Conservation (phyloP, 2,113 vertebrate genomes). For the Antennarius striatus region DNA sequence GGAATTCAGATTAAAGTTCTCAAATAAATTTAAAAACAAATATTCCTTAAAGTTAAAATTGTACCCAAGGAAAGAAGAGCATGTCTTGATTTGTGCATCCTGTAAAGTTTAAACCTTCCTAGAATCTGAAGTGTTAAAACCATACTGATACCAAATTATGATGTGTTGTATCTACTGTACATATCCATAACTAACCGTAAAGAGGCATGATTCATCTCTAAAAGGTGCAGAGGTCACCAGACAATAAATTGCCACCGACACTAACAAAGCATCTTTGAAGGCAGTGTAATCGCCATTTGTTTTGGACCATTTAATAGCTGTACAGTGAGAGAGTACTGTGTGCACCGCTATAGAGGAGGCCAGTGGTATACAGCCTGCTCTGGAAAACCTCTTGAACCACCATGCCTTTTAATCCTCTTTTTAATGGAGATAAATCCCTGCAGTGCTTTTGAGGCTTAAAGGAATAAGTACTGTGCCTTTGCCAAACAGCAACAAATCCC, state of each 20-base stretch:
- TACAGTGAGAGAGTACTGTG: constrained; percentile 41
- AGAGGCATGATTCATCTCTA: constrained; percentile 10
- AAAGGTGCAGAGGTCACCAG: constrained; percentile 19
- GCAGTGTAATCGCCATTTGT: constrained; percentile 50
- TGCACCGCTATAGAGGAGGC: constrained; percentile 17
- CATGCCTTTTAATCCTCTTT: constrained; percentile 69
- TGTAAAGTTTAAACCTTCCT: neutral
- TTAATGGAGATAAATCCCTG: constrained; percentile 72
- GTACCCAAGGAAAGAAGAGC: neutral
- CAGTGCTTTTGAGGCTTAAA: constrained; percentile 62
- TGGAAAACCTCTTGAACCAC: constrained; percentile 54
- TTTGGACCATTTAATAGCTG: constrained; percentile 47
- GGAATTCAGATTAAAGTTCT: too few relatives aligned
- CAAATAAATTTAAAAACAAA: too few relatives aligned
- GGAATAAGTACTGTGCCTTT: constrained; percentile 52
- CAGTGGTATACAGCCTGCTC: constrained; percentile 24
- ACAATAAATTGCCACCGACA: constrained; percentile 32
- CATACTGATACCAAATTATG: neutral
- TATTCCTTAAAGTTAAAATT: too few relatives aligned
- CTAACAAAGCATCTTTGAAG: constrained; percentile 30
- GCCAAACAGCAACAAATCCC: constrained; percentile 69
- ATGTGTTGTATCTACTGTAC: neutral
- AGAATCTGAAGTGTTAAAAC: neutral
- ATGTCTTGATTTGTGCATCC: neutral
- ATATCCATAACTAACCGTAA: constrained; percentile 1